Conservation (phyloP, 2,113 vertebrate species). For the Plotosus lineatus region DNA sequence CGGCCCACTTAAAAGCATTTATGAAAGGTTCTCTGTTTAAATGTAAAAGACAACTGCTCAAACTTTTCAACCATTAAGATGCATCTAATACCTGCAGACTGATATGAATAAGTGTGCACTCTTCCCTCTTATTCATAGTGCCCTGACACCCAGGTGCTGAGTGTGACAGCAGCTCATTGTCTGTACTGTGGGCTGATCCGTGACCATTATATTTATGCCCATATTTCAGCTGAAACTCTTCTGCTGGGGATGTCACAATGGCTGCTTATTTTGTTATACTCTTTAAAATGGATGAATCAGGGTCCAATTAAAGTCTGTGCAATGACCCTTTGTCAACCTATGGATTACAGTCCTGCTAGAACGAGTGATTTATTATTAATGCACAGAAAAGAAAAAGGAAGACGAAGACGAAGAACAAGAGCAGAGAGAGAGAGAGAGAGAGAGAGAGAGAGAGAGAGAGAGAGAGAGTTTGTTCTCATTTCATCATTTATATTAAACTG, state of each 20-base stretch:
- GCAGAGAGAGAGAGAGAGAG: too few species aligned
- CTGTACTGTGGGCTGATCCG: slow-evolving; percentile 3
- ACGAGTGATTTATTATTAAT: slow-evolving; percentile 18
- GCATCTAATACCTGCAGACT: not conserved
- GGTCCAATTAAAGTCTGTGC: not conserved
- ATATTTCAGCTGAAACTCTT: not conserved
- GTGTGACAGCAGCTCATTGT: not conserved
- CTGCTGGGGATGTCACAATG: not conserved
- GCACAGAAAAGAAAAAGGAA: slow-evolving; percentile 10
- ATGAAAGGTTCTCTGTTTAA: slow-evolving; percentile 20
- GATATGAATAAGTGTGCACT: not conserved
- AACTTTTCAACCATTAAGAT: not conserved
- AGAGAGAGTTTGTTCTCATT: too few species aligned
- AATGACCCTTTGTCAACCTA: slow-evolving; percentile 2
- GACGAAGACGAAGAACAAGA: too few species aligned
- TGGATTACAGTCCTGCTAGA: not conserved
- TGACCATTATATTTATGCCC: not conserved
- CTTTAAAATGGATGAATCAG: slow-evolving; percentile 2
- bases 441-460: too few species aligned
- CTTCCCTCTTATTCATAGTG: not conserved
- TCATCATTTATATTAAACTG: slow-evolving; percentile 12
- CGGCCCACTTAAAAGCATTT: not conserved
- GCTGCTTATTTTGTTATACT: slow-evolving; percentile 7
- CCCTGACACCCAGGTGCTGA: not conserved
- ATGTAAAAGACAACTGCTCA: not conserved